Evolutionary conservation across 23 tunicate genomes (phyloP).

Genomic region (Halocynthia roretzi): DNA sequence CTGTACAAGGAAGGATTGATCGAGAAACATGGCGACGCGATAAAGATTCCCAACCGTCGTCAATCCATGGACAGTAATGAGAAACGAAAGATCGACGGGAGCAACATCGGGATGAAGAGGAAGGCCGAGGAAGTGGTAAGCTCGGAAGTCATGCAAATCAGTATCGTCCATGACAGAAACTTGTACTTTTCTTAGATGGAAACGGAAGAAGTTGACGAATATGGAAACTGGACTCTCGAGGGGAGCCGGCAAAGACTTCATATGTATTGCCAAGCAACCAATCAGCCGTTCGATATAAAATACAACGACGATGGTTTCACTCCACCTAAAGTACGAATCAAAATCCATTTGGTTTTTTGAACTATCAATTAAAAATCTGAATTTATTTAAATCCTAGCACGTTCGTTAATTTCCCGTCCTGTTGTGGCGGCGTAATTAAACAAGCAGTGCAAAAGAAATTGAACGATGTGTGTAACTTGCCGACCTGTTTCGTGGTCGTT

Average conservation of each 20-base stretch:
- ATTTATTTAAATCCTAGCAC: too few relatives aligned
- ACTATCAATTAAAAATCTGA: too few relatives aligned
- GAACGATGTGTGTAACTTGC: too few relatives aligned
- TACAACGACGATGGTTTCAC: conserved; percentile 20
- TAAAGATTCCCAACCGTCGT: conserved; percentile 51
- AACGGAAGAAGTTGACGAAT: conserved; percentile 64
- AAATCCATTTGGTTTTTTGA: not conserved
- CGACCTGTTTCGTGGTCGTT: too few relatives aligned
- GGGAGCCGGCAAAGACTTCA: conserved; percentile 69
- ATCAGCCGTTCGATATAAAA: conserved; percentile 62
- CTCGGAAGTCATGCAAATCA: too few relatives aligned
- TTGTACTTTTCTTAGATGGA: not conserved
- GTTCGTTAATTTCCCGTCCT: too few relatives aligned
- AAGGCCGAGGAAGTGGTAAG: conserved; percentile 66
- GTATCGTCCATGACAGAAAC: too few relatives aligned
- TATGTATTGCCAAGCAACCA: conserved; percentile 64
- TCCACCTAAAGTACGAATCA: conserved; percentile 16
- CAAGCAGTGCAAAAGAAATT: too few relatives aligned
- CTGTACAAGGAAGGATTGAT: conserved; percentile 56
- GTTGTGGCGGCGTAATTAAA: too few relatives aligned
- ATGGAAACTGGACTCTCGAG: conserved; percentile 94
- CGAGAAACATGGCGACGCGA: conserved; percentile 81
- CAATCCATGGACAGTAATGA: conserved; percentile 19
- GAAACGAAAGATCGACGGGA: conserved; percentile 7
- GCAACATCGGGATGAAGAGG: conserved; percentile 26